Evolutionary conservation across 37 sponge, comb jelly and placozoan genomes (phyloP).

Genomic region (Geodia barretti): DNA sequence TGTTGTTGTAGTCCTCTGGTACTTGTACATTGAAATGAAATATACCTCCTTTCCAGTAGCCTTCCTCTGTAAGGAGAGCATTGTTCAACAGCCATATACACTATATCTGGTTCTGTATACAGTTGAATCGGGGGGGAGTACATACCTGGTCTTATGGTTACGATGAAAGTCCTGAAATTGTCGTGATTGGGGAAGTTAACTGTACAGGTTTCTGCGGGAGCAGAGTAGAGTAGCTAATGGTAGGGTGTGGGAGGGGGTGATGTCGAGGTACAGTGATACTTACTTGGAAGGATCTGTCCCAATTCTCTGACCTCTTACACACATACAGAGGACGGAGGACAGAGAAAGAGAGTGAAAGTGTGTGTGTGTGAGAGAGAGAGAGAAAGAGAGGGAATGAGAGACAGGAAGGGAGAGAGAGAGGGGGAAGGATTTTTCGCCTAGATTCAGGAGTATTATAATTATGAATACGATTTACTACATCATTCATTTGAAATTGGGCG

Average conservation of each 20-base stretch:
- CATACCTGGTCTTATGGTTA: slow-evolving; percentile 65
- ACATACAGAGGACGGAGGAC: no score
- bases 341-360: no score
- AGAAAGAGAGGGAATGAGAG: not conserved
- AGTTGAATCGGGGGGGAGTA: not conserved
- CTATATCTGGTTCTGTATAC: not conserved
- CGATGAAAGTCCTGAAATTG: slow-evolving; percentile 39
- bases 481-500: no score
- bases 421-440: not conserved
- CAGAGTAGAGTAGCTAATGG: not conserved
- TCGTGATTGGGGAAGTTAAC: slow-evolving; percentile 57
- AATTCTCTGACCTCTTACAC: slow-evolving; percentile 70
- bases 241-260: not conserved
- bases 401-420: not conserved
- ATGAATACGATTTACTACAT: no score
- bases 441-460: not conserved
- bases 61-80: slow-evolving; percentile 52
- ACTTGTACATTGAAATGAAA: slow-evolving; percentile 70
- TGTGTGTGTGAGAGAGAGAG: no score
- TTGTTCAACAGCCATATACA: no score
- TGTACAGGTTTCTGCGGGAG: slow-evolving; percentile 45
- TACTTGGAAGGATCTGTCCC: slow-evolving; percentile 62
- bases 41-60: slow-evolving; percentile 75
- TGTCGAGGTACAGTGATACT: not conserved
- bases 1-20: slow-evolving; percentile 83